These are phyloP conservation scores for Drosophila macrospina DNA, from an alignment of 2,888 invertebrate genomes.

Conservation along the genomic window DNA sequence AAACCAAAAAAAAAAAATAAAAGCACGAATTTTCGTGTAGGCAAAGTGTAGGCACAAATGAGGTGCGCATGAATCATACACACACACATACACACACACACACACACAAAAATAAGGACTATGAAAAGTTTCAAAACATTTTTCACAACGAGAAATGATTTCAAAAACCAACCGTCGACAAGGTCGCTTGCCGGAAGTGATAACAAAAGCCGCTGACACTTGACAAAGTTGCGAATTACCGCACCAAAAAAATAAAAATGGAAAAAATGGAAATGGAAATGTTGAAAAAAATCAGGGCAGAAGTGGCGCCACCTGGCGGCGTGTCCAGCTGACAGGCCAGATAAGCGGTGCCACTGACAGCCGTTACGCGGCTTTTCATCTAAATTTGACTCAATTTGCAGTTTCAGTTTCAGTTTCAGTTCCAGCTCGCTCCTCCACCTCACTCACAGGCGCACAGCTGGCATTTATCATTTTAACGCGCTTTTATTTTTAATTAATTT, in stretches of 20 bases:
- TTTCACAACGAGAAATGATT: slow-evolving; percentile 51
- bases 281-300: slow-evolving; percentile 6
- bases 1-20: slow-evolving; percentile 22
- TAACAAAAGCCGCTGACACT: slow-evolving; percentile 82
- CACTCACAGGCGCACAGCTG: slow-evolving; percentile 28
- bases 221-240: slow-evolving; percentile 75
- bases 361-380: slow-evolving; percentile 51
- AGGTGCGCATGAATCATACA: slow-evolving; percentile 69
- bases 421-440: neutral
- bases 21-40: slow-evolving; percentile 51
- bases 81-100: no score
- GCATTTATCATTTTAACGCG: slow-evolving; percentile 61
- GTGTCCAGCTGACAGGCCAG: slow-evolving; percentile 67
- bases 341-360: slow-evolving; percentile 54
- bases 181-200: slow-evolving; percentile 73
- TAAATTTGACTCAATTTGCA: slow-evolving; percentile 70
- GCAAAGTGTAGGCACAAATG: slow-evolving; percentile 63
- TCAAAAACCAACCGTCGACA: slow-evolving; percentile 38
- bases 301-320: slow-evolving; percentile 55
- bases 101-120: slow-evolving; percentile 46
- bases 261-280: neutral
- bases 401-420: no score
- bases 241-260: slow-evolving; percentile 22
- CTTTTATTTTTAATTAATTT: slow-evolving; percentile 63
- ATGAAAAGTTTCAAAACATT: slow-evolving; percentile 70